These are phyloP conservation scores for Sycophila sp. DNA, from an alignment of 1,140 invertebrate genomes.

Conservation along the genomic window DNA sequence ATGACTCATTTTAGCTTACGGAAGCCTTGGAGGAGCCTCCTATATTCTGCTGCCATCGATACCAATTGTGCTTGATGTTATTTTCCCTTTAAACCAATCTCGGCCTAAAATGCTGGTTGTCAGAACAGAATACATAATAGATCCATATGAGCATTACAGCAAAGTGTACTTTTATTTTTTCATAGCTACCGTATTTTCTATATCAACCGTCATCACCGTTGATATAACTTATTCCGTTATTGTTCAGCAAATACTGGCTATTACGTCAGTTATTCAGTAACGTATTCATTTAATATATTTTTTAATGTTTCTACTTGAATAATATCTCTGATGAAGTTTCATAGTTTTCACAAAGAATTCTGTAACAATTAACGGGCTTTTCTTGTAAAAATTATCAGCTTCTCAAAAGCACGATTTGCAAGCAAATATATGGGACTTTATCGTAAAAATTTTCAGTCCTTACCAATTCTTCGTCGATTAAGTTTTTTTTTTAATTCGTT, in stretches of 20 bases:
- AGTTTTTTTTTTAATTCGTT: too few species aligned
- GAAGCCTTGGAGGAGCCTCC: too few species aligned
- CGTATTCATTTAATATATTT: neutral
- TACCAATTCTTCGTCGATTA: too few species aligned
- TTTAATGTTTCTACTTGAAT: neutral
- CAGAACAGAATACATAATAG: neutral
- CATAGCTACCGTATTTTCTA: neutral
- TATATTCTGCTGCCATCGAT: too few species aligned
- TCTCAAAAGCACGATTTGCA: neutral
- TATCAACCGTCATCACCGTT: neutral
- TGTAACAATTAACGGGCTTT: neutral
- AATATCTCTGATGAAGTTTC: neutral
- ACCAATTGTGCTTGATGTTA: neutral
- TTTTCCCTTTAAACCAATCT: neutral
- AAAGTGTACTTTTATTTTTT: neutral
- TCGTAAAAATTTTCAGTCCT: neutral
- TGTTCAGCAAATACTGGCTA: neutral
- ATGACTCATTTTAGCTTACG: too few species aligned
- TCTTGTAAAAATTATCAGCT: neutral
- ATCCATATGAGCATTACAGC: neutral
- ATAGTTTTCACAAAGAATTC: neutral
- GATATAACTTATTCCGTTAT: neutral
- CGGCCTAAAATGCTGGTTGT: neutral
- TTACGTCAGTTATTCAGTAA: constrained; percentile 1
- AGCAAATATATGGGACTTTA: neutral